Conservation (phyloP, 2,888 invertebrate genomes). For the Homarus gammarus region DNA sequence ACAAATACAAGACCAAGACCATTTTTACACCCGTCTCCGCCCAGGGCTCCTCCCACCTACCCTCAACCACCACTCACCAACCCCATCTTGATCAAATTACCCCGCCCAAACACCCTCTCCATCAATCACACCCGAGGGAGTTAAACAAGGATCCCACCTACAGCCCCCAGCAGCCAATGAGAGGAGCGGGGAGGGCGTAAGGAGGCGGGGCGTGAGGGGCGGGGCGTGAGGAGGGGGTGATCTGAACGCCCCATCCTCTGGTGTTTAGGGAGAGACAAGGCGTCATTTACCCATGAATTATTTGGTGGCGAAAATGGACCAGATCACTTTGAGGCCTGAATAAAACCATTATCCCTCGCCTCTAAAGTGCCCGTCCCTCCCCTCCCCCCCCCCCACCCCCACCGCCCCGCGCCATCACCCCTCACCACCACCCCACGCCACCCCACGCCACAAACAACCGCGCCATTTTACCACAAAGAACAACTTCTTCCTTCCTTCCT, state of each 20-base stretch:
- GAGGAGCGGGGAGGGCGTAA: background rate
- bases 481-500: background rate
- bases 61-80: slow-evolving; percentile 10
- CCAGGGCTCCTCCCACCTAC: slow-evolving; percentile 4
- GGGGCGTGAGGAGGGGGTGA: slow-evolving; percentile 49
- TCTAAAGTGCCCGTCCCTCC: slow-evolving; percentile 56
- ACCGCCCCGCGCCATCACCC: too few relatives aligned
- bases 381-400: too few relatives aligned
- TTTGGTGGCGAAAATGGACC: slow-evolving; percentile 75
- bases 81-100: background rate
- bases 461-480: slow-evolving; percentile 41
- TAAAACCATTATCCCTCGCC: slow-evolving; percentile 74
- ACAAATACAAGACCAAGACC: slow-evolving; percentile 57
- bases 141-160: slow-evolving; percentile 14
- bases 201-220: slow-evolving; percentile 34
- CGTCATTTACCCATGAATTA: slow-evolving; percentile 76
- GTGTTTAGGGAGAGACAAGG: slow-evolving; percentile 72
- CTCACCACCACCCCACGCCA: too few relatives aligned
- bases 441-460: slow-evolving; percentile 49
- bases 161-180: background rate
- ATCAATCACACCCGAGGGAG: slow-evolving; percentile 27
- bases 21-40: slow-evolving; percentile 48
- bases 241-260: slow-evolving; percentile 73
- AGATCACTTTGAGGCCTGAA: slow-evolving; percentile 73
- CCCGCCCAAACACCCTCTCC: slow-evolving; percentile 20